phyloP scores from a whole-genome alignment of 2,888 invertebrate species.

The Patella depressa region DNA sequence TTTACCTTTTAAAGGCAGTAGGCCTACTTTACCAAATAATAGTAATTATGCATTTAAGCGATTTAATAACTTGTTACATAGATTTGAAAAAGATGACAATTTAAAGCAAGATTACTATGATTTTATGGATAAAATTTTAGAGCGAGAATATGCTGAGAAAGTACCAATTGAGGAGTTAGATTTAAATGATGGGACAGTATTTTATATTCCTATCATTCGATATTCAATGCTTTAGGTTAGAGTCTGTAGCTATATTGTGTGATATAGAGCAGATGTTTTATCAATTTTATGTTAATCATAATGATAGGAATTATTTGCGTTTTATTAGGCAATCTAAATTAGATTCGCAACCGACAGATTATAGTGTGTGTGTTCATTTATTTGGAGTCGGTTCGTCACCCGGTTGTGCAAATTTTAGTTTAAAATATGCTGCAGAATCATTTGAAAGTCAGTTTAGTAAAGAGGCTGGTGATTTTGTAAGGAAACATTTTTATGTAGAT shows the following conservation, averaged over 20 bases:
- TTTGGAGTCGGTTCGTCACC: constrained; percentile 40
- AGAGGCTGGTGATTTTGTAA: constrained; percentile 33
- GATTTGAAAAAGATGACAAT: constrained; percentile 1
- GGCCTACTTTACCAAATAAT: constrained; percentile 26
- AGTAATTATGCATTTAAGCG: constrained; percentile 20
- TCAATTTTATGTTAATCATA: constrained; percentile 16
- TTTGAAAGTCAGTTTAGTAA: constrained; percentile 21
- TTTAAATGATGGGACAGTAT: background rate
- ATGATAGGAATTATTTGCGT: constrained; percentile 30
- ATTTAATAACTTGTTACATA: constrained; percentile 3
- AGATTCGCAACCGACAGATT: constrained; percentile 25
- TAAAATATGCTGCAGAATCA: constrained; percentile 30
- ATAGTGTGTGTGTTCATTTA: constrained; percentile 36
- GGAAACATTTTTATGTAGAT: constrained; percentile 43
- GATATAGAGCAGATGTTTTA: constrained; percentile 39
- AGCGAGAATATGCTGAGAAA: constrained; percentile 16
- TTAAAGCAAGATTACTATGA: constrained; percentile 17
- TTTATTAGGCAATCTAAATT: constrained; percentile 31
- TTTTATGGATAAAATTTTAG: constrained; percentile 25
- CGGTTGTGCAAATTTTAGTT: constrained; percentile 34
- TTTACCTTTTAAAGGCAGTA: constrained; percentile 26
- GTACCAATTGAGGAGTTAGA: background rate
- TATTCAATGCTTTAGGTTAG: constrained; percentile 28
- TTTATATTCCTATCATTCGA: background rate
- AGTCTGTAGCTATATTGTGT: constrained; percentile 33